Evolutionary conservation across 1,140 invertebrate species (phyloP), one percentile per base, ranked within the genome.

Genomic region (Cryptotermes secundus): DNA sequence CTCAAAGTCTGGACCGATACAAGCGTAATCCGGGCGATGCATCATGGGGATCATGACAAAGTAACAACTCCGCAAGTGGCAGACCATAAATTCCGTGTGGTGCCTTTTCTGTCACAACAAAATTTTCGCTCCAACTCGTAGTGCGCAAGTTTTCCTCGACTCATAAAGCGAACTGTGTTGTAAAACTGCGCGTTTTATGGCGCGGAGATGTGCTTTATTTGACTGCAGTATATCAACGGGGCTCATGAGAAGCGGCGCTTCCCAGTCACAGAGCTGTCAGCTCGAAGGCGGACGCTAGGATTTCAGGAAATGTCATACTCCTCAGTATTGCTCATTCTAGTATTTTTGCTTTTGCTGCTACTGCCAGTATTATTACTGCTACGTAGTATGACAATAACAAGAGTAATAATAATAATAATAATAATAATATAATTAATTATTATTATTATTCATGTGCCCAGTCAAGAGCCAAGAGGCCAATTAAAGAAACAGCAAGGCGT

Each of bases 11-110:
- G 16, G n/a, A 26, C n/a, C 59, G 59, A 72, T n/a, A 72, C n/a
- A 49, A 22, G 1, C 1, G 59, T 72, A 72, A 72, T 72, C 59
- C 26, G 26, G 3, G 59, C 59, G 3, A 72, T 72, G 26, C 59
- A 72, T 31, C 59, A 72, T 19, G 45, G 14, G 16, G 6, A 19
- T 7, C 45, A 1, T 49, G 45, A 49, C 45, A 49, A 49, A 49
- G 45, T 49, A 49, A 49, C 59, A 72, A 72, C 59, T 72, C 59
- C 59, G 59, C 59, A 72, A 72, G 59, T 72, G 59, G 59, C n/a
- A 1, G 19, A 26, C 19, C n/a, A 72, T 72, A 72, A 72, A 72
- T 72, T 72, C 59, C 59, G 26, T 26, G n/a, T 7, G 26, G 59
- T 72, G 26, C 59, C 59, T 14, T 72, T 72, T 72, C 59, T 72